Conservation (phyloP, 2,797 vertebrate genomes). For the Acipenser transmontanus region DNA sequence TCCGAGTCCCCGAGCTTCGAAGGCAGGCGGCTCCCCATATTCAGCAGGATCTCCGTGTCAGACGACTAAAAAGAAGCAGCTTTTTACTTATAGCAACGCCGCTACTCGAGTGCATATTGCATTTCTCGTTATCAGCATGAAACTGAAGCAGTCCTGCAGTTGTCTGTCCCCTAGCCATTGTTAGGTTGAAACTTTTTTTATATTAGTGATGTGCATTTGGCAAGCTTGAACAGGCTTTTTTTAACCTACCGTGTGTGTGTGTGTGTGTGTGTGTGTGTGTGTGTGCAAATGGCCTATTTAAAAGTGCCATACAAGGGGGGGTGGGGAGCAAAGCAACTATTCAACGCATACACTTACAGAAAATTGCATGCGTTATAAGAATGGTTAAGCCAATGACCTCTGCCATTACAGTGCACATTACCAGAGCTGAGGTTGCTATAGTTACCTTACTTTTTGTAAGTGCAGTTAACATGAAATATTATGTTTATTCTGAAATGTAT, state of each 20-base stretch:
- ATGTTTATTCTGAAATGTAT: slow-evolving; percentile 35
- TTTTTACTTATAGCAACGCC: slow-evolving; percentile 23
- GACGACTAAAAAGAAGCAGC: slow-evolving; percentile 51
- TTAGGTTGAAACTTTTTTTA: too few relatives aligned
- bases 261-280: too few relatives aligned
- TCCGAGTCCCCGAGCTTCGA: slow-evolving; percentile 66
- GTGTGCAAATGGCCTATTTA: too few relatives aligned
- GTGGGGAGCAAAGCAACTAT: too few relatives aligned
- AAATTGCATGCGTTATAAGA: neutral
- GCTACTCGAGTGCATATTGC: slow-evolving; percentile 57
- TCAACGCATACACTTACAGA: too few relatives aligned
- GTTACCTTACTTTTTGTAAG: slow-evolving; percentile 22
- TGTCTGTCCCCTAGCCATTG: neutral
- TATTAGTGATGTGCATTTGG: too few relatives aligned
- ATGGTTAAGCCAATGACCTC: slow-evolving; percentile 14
- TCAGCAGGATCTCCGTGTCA: slow-evolving; percentile 72
- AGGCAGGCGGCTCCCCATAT: slow-evolving; percentile 72
- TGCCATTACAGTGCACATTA: slow-evolving; percentile 36
- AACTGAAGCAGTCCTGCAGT: neutral
- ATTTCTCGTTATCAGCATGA: slow-evolving; percentile 32
- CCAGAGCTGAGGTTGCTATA: slow-evolving; percentile 51
- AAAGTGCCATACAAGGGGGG: too few relatives aligned
- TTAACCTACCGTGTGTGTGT: too few relatives aligned
- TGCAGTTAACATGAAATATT: slow-evolving; percentile 28
- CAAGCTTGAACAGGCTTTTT: too few relatives aligned